Evolutionary conservation across 2,888 invertebrate genomes (phyloP), one percentile per base, ranked within the genome.

Genomic region (Monochamus alternatus): DNA sequence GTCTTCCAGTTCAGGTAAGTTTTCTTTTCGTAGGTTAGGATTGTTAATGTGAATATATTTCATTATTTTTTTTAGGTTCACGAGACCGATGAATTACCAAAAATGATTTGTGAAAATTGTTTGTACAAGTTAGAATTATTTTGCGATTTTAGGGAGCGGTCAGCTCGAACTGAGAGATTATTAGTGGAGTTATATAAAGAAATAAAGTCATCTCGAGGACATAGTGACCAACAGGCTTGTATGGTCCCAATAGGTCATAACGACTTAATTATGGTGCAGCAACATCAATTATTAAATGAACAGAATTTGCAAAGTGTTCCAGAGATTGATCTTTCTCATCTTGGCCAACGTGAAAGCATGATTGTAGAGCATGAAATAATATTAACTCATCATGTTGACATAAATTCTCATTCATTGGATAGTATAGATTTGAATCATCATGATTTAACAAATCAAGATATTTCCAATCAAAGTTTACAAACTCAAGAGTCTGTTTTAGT

Each of bases 101-200:
- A 92, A 88, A 90, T 91, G 84, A 89, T 92, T 3, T 92, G 92
- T 81, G 90, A 90, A 78, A 89, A 90, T 64, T 92, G 92, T 81
- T 87, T 91, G 10, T 91, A 89, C 78, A 92, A 92, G 83, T 82
- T 92, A 70, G 92, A 92, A 79, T 86, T 91, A 67, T 86, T 92
- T 72, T 91, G 89, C 81, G 91, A 92, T 70, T 92, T 92, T 84
- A 89, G 91, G 73, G 91, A 91, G 80, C 90, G 91, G 81, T 90
- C 91, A 79, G 81, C 91, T 38, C 89, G 90, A 74, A 91, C 92
- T 0, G 92, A 92, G 84, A 88, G 86, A 71, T 86, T 91, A 79
- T 88, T 92, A 69, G 85, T 88, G 63, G 87, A 87, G 70, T 75
- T 89, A 73, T 85, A 87, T 63, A 89, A 88, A 79, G 86, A 86